Percentiles rank a stretch among this genome's conserved stretches.
Evolutionary conservation across 2,797 vertebrate species (phyloP).

Genomic region (Peromyscus attwateri): DNA sequence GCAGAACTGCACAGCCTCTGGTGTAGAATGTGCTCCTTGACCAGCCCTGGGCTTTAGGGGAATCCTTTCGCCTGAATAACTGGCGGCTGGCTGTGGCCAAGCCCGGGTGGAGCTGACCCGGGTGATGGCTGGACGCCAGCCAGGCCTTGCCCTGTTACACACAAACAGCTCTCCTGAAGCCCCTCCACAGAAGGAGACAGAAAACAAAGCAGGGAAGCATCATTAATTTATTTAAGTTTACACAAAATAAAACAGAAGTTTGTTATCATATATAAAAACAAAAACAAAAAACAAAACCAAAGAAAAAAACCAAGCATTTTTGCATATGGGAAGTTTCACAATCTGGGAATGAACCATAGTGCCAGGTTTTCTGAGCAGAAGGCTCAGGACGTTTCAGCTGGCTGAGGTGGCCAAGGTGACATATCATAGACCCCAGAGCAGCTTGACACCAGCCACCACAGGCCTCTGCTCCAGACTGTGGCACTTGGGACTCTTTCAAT

Average conservation of each 20-base stretch:
- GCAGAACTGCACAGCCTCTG: background rate
- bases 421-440: background rate
- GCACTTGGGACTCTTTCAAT: background rate
- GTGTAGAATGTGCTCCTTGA: background rate
- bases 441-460: background rate
- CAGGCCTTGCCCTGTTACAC: constrained; percentile 48
- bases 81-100: constrained; percentile 57
- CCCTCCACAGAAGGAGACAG: background rate
- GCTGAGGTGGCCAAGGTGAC: background rate
- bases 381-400: background rate
- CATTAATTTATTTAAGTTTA: constrained; percentile 69
- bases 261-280: background rate
- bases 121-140: constrained; percentile 14
- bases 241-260: background rate
- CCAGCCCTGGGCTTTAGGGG: constrained; percentile 54
- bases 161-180: constrained; percentile 57
- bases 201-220: background rate
- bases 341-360: background rate
- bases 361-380: constrained; percentile 52
- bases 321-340: constrained; percentile 47
- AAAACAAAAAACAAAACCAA: background rate
- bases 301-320: constrained; percentile 6
- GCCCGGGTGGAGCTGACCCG: constrained; percentile 32
- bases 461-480: background rate
- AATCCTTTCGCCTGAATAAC: constrained; percentile 73